Base-by-base conservation (phyloP, 64 coral and sea anemone genomes). In the Montipora capricornis region DNA sequence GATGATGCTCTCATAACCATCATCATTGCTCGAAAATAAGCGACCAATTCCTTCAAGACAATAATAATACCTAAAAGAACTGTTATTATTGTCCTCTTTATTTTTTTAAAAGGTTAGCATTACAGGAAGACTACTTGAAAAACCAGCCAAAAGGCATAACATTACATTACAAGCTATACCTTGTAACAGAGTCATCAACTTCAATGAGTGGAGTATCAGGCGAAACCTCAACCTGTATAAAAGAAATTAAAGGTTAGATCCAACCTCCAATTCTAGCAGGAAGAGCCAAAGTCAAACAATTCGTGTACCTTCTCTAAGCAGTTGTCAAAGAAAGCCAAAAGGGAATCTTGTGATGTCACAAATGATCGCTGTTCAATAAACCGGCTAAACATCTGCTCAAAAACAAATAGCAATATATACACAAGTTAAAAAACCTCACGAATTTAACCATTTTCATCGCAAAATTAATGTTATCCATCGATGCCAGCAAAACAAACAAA, bases 301-400 rank as follows among this genome's bases (percentile, higher is more conserved):
- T 47, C 9, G 45, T 46, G 52, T 87, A 98, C 97, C 73, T 91
- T 98, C 60, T 95, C 97, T 49, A 87, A 88, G 53, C 91, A 85
- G 50, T 95, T 91, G 59, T 98, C 97, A 64, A 95, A 98, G 71
- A 98, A 98, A 8, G 94, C 97, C 11, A 95, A 84, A 5, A 95
- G 79, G 37, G 94, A 91, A 16, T 98, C 97, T 80, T 98, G 97
- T 14, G 94, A 80, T 45, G 97, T 94, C 12, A 98, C 97, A 57
- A 98, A 98, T 2, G 97, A 98, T 57, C 97, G 79, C 80, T 95
- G 91, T 84, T 98, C 97, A 70, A 98, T 98, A 86, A 98, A 98
- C 80, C 97, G 83, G 87, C 96, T 95, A 79, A 98, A 98, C 97
- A 98, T 95, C 97, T 98, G 71, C 13, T 80, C 61, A 16, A 55